A percentile compares a stretch with the other conserved stretches of the same genome.
Conservation (phyloP, 2,113 vertebrate species). For the Dissostichus mawsoni region DNA sequence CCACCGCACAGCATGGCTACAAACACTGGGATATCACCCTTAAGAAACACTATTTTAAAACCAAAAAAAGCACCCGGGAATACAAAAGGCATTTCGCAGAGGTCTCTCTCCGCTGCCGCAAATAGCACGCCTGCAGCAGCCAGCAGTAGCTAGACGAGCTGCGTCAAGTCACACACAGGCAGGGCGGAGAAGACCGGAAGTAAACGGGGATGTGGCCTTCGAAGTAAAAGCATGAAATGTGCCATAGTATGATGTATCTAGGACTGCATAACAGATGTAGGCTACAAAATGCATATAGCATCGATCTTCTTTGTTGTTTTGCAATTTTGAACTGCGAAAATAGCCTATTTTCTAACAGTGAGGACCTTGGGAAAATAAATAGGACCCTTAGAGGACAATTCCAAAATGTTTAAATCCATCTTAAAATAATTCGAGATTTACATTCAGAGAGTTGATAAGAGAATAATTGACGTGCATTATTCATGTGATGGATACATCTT, state of each 20-base stretch:
- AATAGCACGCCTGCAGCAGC: conserved; percentile 86
- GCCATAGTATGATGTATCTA: not conserved
- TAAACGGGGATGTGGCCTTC: fast-evolving
- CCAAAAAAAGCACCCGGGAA: conserved; percentile 47
- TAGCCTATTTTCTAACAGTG: too few species aligned
- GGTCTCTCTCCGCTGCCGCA: conserved; percentile 82
- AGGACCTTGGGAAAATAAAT: too few species aligned
- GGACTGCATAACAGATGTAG: too few species aligned
- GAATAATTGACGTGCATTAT: too few species aligned
- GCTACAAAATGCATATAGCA: too few species aligned
- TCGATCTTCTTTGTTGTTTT: too few species aligned
- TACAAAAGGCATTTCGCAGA: conserved; percentile 79
- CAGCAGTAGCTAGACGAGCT: conserved; percentile 81
- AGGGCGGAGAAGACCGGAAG: conserved; percentile 28
- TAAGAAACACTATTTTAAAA: conserved; percentile 39
- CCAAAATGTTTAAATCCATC: not conserved
- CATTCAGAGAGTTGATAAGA: not conserved
- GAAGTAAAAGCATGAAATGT: conserved; percentile 50
- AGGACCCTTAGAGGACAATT: not conserved
- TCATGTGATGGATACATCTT: too few species aligned
- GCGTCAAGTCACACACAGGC: conserved; percentile 49
- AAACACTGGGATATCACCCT: conserved; percentile 59
- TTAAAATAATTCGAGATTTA: not conserved
- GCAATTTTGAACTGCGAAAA: too few species aligned
- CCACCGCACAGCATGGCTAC: conserved; percentile 74